A percentile compares a stretch with the other conserved stretches of the same genome.
Evolutionary conservation across 92 coral and sea anemone species (phyloP).

Genomic region (Heliopora coerulea): DNA sequence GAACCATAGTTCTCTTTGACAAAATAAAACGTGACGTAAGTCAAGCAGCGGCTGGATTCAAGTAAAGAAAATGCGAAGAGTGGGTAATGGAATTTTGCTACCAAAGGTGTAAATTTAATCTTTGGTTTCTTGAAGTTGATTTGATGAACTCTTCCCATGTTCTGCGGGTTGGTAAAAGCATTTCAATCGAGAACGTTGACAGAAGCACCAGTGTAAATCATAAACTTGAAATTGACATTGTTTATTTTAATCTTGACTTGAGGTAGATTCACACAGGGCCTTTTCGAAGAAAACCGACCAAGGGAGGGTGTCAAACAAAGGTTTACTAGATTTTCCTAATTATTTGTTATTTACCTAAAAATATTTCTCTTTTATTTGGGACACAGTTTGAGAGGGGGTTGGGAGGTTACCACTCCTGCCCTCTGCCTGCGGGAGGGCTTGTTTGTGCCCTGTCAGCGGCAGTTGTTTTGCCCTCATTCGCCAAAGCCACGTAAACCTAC

Average conservation of each 20-base stretch:
- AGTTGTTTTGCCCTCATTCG: too few relatives aligned
- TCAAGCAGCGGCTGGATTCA: background rate
- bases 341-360: too few relatives aligned
- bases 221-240: slow-evolving; percentile 6
- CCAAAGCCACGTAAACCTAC: too few relatives aligned
- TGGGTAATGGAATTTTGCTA: slow-evolving; percentile 12
- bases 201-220: slow-evolving; percentile 23
- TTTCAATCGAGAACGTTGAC: slow-evolving; percentile 24
- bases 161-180: background rate
- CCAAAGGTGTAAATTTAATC: slow-evolving; percentile 16
- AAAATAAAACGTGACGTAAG: slow-evolving; percentile 12
- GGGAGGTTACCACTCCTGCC: too few relatives aligned
- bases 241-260: slow-evolving; percentile 17
- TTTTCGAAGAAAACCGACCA: too few relatives aligned
- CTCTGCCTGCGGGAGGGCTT: too few relatives aligned
- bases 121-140: background rate
- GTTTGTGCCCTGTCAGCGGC: too few relatives aligned
- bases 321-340: too few relatives aligned
- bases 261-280: slow-evolving; percentile 7
- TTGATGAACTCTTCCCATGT: background rate
- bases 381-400: too few relatives aligned
- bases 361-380: too few relatives aligned
- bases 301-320: too few relatives aligned
- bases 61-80: background rate
- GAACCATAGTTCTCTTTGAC: slow-evolving; percentile 10